Evolutionary conservation across 2,113 vertebrate species (phyloP).

Genomic region (Percina caprodes): DNA sequence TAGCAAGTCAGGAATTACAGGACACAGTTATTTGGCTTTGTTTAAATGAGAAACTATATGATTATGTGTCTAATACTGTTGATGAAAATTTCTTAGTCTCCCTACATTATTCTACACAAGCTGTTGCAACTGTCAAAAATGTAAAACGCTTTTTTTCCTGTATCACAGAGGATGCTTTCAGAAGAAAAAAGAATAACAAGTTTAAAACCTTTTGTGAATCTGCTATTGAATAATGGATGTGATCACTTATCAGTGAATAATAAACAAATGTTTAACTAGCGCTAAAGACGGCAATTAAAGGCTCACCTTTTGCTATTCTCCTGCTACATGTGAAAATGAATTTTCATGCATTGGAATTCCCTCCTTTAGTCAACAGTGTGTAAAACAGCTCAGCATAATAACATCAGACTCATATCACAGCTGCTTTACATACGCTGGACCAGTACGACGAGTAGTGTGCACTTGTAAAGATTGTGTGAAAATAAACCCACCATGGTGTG

Average conservation of each 20-base stretch:
- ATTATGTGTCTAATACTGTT: neutral
- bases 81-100: conserved; percentile 4
- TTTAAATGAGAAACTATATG: neutral
- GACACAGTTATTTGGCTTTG: neutral
- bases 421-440: neutral
- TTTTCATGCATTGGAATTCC: conserved; percentile 2
- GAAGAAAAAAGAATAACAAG: conserved; percentile 22
- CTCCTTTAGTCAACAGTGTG: neutral
- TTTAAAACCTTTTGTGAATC: conserved; percentile 5
- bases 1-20: neutral
- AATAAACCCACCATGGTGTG: neutral
- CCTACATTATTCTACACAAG: conserved; percentile 41
- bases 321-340: neutral
- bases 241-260: neutral
- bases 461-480: neutral
- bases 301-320: neutral
- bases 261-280: neutral
- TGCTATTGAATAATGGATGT: conserved; percentile 19
- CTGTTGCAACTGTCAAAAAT: conserved; percentile 54
- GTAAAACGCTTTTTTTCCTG: conserved; percentile 62
- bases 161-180: conserved; percentile 48
- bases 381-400: neutral
- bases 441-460: neutral
- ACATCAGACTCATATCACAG: neutral
- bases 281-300: neutral